Conservation (phyloP, 2,113 vertebrate species). For the Chlorodrepanis virens region DNA sequence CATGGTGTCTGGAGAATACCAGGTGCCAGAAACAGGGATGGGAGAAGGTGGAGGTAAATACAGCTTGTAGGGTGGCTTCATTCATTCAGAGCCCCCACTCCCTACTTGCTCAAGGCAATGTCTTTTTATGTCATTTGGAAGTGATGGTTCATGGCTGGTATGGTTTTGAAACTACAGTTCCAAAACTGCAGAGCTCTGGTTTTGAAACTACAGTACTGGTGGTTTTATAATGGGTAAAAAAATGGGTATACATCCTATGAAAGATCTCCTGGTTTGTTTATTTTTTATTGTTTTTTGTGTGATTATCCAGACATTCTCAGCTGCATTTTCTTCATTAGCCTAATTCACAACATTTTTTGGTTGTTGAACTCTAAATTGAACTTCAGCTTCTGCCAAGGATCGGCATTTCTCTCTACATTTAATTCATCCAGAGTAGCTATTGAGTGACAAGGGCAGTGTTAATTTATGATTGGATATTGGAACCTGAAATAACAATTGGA, state of each 20-base stretch:
- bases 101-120: not conserved
- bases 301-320: not conserved
- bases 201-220: not conserved
- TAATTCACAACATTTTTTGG: not conserved
- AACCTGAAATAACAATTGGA: not conserved
- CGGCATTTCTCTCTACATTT: not conserved
- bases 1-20: not conserved
- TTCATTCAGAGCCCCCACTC: not conserved
- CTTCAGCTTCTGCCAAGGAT: not conserved
- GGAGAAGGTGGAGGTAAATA: not conserved
- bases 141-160: not conserved
- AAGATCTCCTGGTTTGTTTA: rapidly evolving
- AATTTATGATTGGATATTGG: slow-evolving; percentile 1
- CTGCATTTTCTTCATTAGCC: not conserved
- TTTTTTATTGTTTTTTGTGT: not conserved
- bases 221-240: not conserved
- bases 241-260: not conserved
- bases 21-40: not conserved
- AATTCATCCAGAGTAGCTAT: not conserved
- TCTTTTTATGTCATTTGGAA: not conserved
- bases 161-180: not conserved
- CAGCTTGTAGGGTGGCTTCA: rapidly evolving
- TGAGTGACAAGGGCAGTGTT: not conserved
- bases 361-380: not conserved
- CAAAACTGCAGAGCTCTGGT: not conserved